These are phyloP conservation scores for Colius striatus DNA, from an alignment of 2,113 vertebrate genomes.

Conservation along the genomic window DNA sequence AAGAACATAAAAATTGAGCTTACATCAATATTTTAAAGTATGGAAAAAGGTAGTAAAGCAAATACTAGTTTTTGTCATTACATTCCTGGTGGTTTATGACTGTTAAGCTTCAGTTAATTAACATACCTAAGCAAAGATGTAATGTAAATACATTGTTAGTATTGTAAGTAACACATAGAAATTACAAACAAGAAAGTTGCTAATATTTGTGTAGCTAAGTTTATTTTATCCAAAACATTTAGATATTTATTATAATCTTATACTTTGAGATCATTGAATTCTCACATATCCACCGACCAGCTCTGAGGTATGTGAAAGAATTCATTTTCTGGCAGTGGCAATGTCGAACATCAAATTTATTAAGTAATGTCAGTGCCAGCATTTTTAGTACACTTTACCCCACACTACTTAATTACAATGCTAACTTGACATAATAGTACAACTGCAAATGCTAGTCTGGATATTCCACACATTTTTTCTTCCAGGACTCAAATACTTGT, in stretches of 20 bases:
- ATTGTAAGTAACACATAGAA: neutral
- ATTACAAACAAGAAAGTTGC: neutral
- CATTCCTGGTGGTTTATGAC: conserved; percentile 71
- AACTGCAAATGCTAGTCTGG: conserved; percentile 9
- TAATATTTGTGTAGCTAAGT: neutral
- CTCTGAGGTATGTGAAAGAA: neutral
- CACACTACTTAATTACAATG: conserved; percentile 2
- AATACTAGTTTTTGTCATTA: conserved; percentile 60
- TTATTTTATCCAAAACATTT: conserved; percentile 2
- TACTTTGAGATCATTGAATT: neutral
- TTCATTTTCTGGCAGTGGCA: neutral
- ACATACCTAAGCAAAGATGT: conserved; percentile 55
- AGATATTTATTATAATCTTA: neutral
- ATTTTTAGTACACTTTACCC: conserved; percentile 10
- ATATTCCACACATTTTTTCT: conserved; percentile 50
- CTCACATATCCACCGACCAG: neutral
- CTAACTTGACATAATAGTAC: conserved; percentile 39
- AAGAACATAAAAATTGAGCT: conserved; percentile 55
- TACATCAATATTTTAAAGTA: conserved; percentile 58
- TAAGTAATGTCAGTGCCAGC: neutral
- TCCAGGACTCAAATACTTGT: conserved; percentile 45
- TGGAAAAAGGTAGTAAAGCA: conserved; percentile 56
- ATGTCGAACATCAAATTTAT: conserved; percentile 22
- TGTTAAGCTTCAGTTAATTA: conserved; percentile 66
- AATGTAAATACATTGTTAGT: conserved; percentile 54